Evolutionary conservation across 2,797 vertebrate species (phyloP).

Genomic region (Bucorvus abyssinicus): DNA sequence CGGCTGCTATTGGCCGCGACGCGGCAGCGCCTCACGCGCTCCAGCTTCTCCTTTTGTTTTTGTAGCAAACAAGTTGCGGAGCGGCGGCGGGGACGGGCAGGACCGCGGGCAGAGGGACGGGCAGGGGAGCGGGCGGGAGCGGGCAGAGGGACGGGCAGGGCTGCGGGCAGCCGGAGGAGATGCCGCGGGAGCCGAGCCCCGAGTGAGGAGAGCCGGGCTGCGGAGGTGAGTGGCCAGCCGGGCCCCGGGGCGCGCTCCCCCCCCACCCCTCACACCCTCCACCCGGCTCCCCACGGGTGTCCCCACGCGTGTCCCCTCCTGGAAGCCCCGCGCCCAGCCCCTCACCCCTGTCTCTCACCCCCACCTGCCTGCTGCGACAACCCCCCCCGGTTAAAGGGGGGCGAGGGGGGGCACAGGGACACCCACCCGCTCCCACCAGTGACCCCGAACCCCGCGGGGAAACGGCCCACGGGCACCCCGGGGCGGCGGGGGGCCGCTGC

Average conservation of each 20-base stretch:
- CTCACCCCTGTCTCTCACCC: too few species aligned
- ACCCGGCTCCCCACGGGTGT: not conserved
- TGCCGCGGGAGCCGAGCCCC: not conserved
- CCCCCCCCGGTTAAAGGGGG: too few species aligned
- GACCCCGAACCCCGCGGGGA: not conserved
- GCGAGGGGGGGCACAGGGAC: too few species aligned
- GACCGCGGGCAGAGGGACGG: not conserved
- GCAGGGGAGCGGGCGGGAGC: not conserved
- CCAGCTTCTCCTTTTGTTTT: constrained; percentile 78
- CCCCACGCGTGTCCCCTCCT: not conserved
- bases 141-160: not conserved
- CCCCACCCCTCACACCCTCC: too few species aligned
- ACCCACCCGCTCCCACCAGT: too few species aligned
- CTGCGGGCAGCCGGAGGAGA: not conserved
- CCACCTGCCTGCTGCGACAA: too few species aligned
- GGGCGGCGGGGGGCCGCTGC: fast-evolving
- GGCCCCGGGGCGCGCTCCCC: not conserved
- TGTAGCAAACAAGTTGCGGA: constrained; percentile 62
- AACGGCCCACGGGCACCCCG: too few species aligned
- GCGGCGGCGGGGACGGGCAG: not conserved
- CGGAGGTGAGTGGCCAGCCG: not conserved
- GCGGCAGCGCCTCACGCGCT: constrained; percentile 72
- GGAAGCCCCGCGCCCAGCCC: not conserved
- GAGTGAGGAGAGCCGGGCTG: not conserved
- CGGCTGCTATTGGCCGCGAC: constrained; percentile 67